Percentiles rank a stretch among this genome's conserved stretches.
Evolutionary conservation across 2,888 invertebrate species (phyloP).

Genomic region (Galerucella nymphaeae): DNA sequence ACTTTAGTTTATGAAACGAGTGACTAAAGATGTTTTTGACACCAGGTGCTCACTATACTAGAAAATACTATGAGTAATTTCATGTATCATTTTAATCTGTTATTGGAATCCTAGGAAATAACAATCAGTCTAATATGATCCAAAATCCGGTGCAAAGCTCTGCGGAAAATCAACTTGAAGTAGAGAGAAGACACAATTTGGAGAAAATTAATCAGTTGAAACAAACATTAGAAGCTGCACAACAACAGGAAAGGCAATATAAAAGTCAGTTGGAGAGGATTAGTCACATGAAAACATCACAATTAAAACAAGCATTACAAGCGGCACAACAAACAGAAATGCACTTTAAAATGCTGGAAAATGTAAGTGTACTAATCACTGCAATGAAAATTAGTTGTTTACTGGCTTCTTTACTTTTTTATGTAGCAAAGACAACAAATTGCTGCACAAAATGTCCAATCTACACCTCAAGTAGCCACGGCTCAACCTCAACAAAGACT

Average conservation of each 20-base stretch:
- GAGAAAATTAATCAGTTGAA: slow-evolving; percentile 81
- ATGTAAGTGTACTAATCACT: slow-evolving; percentile 38
- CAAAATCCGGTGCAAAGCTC: slow-evolving; percentile 53
- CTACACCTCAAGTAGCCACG: slow-evolving; percentile 49
- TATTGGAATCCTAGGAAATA: slow-evolving; percentile 34
- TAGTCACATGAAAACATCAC: slow-evolving; percentile 71
- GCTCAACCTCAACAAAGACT: slow-evolving; percentile 70
- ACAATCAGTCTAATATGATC: slow-evolving; percentile 55
- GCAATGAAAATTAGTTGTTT: too few relatives aligned
- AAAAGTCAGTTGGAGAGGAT: slow-evolving; percentile 81
- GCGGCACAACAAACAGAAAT: slow-evolving; percentile 84
- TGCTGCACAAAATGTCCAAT: slow-evolving; percentile 57
- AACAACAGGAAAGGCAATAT: slow-evolving; percentile 82
- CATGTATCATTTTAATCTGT: too few relatives aligned
- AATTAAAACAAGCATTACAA: slow-evolving; percentile 75
- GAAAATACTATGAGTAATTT: too few relatives aligned
- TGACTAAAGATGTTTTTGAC: too few relatives aligned
- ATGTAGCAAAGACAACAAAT: slow-evolving; percentile 63
- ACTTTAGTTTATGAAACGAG: too few relatives aligned
- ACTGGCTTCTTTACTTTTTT: slow-evolving; percentile 26
- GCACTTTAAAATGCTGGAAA: slow-evolving; percentile 80
- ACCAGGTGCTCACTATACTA: too few relatives aligned
- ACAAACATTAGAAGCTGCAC: slow-evolving; percentile 83
- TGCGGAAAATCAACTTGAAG: slow-evolving; percentile 72
- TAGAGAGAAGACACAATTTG: slow-evolving; percentile 81